Conservation (phyloP, 2,113 vertebrate genomes). For the Brachirus orientalis region DNA sequence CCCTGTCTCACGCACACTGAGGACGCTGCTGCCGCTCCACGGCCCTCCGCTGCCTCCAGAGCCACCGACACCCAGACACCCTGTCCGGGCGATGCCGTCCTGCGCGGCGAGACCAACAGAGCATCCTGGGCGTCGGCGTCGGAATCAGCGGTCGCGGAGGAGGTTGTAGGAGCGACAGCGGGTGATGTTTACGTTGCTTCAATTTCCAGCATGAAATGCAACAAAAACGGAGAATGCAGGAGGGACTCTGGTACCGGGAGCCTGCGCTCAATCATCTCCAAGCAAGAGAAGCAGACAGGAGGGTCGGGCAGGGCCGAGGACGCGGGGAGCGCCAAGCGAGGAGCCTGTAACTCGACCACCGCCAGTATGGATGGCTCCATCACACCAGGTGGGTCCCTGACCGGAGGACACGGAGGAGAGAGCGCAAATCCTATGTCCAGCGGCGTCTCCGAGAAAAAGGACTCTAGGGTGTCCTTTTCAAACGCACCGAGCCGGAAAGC, state of each 20-base stretch:
- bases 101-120: conserved; percentile 67
- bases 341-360: conserved; percentile 77
- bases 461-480: conserved; percentile 87
- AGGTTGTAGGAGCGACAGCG: conserved; percentile 68
- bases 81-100: conserved; percentile 79
- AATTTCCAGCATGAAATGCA: conserved; percentile 84
- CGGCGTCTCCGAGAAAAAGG: conserved; percentile 82
- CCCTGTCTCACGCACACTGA: conserved; percentile 74
- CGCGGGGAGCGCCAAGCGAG: conserved; percentile 71
- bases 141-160: conserved; percentile 62
- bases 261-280: conserved; percentile 83
- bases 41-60: conserved; percentile 72
- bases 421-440: conserved; percentile 70
- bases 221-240: conserved; percentile 87
- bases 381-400: conserved; percentile 74
- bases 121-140: conserved; percentile 70
- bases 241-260: conserved; percentile 83
- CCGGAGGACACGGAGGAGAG: conserved; percentile 74
- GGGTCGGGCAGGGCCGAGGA: conserved; percentile 75
- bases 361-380: conserved; percentile 82
- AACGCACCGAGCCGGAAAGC: conserved; percentile 86
- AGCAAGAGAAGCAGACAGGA: conserved; percentile 75
- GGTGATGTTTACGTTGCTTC: conserved; percentile 75
- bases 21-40: conserved; percentile 69
- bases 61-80: conserved; percentile 67